phyloP scores from a whole-genome alignment of 2,113 vertebrate genomes.

The Psettodes erumei region DNA sequence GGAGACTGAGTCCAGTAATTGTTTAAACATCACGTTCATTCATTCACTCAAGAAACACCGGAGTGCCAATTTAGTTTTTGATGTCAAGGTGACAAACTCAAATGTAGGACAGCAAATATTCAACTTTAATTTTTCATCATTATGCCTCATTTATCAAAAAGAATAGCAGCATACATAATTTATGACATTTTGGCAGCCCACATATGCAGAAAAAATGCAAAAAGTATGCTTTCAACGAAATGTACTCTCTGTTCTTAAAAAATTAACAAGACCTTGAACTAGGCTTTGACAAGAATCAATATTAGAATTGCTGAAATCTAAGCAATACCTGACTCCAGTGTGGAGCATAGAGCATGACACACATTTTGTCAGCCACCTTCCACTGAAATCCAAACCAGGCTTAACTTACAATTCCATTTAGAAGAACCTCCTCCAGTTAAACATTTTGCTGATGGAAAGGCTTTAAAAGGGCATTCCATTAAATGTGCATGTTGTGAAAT shows the following conservation, averaged over 20 bases:
- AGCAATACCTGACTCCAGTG: neutral
- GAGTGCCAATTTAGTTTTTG: neutral
- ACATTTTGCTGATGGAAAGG: slow-evolving; percentile 2
- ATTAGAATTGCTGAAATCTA: neutral
- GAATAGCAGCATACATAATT: neutral
- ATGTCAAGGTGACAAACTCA: neutral
- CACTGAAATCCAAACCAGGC: neutral
- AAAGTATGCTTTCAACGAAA: neutral
- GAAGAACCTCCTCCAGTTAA: slow-evolving; percentile 12
- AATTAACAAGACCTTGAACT: neutral
- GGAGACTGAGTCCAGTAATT: neutral
- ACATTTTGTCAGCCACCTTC: neutral
- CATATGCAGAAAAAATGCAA: neutral
- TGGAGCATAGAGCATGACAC: neutral
- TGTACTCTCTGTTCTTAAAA: neutral
- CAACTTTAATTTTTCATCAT: neutral
- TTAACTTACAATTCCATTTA: slow-evolving; percentile 29
- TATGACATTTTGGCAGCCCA: neutral
- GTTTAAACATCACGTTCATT: neutral
- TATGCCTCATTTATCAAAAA: neutral
- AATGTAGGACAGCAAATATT: neutral
- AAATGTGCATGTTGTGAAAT: slow-evolving; percentile 31
- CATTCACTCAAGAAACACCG: neutral
- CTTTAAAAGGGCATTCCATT: slow-evolving; percentile 24
- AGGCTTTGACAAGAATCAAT: neutral